These are phyloP conservation scores for Drosophila tripunctata DNA, from an alignment of 2,888 invertebrate genomes.

Conservation along the genomic window DNA sequence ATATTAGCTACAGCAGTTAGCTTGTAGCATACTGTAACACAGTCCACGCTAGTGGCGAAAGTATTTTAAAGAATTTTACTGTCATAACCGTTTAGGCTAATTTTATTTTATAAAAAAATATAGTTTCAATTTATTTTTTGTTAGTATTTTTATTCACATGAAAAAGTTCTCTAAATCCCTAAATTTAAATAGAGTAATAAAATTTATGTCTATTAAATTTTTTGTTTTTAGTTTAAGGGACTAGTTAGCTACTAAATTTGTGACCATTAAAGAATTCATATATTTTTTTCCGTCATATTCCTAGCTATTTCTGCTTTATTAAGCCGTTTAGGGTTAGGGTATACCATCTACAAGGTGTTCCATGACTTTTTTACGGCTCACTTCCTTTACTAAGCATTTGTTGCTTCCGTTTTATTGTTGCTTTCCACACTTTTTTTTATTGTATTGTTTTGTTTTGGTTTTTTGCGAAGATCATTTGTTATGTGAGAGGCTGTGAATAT, in stretches of 20 bases:
- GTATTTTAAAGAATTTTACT: neutral
- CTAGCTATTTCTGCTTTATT: no score
- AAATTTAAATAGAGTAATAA: no score
- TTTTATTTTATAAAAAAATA: no score
- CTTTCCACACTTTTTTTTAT: conserved; percentile 4
- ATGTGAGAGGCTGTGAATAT: conserved; percentile 59
- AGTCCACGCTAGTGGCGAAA: neutral
- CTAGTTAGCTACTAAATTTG: no score
- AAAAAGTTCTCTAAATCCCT: no score
- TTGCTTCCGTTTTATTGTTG: conserved; percentile 66
- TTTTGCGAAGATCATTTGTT: conserved; percentile 65
- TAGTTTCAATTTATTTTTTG: no score
- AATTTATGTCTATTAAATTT: no score
- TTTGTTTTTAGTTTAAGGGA: no score
- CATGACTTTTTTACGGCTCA: conserved; percentile 5
- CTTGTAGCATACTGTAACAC: neutral
- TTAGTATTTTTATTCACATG: no score
- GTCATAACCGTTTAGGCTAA: no score
- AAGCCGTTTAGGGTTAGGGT: conserved; percentile 3
- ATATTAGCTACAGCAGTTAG: neutral
- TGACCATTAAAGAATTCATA: no score
- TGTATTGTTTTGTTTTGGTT: conserved; percentile 9
- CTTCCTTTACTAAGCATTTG: conserved; percentile 46
- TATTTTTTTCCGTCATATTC: neutral
- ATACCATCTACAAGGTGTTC: conserved; percentile 9